A percentile compares a stretch with the other conserved stretches of the same genome.
phyloP scores from a whole-genome alignment of 1,140 invertebrate genomes.

The Antheraea pernyi region DNA sequence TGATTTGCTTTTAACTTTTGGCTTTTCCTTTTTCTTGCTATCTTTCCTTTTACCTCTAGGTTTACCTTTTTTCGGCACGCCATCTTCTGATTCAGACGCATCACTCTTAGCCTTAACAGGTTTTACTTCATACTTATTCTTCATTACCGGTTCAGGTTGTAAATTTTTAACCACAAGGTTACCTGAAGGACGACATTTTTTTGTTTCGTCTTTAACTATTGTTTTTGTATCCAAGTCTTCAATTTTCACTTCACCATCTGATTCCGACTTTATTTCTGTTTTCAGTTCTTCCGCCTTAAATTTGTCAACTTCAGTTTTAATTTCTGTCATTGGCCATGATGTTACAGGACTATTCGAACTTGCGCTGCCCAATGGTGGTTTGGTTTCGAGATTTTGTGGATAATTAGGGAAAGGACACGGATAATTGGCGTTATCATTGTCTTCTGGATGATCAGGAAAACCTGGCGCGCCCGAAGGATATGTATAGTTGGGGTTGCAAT shows the following conservation, averaged over 20 bases:
- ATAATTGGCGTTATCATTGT: constrained; percentile 35
- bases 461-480: constrained; percentile 43
- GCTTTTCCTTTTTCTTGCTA: constrained; percentile 56
- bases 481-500: constrained; percentile 38
- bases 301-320: constrained; percentile 71
- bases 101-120: constrained; percentile 41
- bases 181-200: constrained; percentile 37
- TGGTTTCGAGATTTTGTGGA: constrained; percentile 54
- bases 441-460: constrained; percentile 41
- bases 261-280: constrained; percentile 73
- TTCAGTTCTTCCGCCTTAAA: constrained; percentile 67
- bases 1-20: constrained; percentile 52
- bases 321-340: constrained; percentile 63
- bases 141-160: constrained; percentile 31
- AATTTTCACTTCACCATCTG: constrained; percentile 78
- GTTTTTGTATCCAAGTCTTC: constrained; percentile 82
- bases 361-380: constrained; percentile 58
- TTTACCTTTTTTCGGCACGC: constrained; percentile 49
- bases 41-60: constrained; percentile 54
- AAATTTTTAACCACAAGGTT: constrained; percentile 20
- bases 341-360: constrained; percentile 61
- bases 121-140: constrained; percentile 36
- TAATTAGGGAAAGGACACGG: constrained; percentile 51
- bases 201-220: constrained; percentile 79
- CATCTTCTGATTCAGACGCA: constrained; percentile 51